These are phyloP conservation scores for Bellardia bayeri DNA, from an alignment of 2,888 invertebrate genomes.

Conservation along the genomic window DNA sequence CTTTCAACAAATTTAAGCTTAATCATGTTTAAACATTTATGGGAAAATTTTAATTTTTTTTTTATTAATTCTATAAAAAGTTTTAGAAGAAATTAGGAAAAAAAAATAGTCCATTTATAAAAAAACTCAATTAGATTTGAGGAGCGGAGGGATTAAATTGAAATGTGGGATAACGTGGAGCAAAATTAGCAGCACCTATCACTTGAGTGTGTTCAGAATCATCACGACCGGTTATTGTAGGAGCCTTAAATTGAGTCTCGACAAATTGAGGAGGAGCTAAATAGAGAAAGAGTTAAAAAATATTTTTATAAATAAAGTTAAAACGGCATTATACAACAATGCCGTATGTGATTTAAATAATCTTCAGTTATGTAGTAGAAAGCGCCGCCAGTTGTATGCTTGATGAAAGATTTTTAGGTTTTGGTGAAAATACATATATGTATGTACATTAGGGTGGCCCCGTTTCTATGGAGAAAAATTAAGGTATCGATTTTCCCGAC, in stretches of 20 bases:
- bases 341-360: too few species aligned
- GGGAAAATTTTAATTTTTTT: not conserved
- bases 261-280: conserved; percentile 88
- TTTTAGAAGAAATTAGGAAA: not conserved
- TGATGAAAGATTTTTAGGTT: too few species aligned
- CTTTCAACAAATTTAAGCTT: conserved; percentile 46
- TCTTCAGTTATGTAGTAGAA: too few species aligned
- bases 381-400: too few species aligned
- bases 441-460: too few species aligned
- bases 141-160: conserved; percentile 86
- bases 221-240: conserved; percentile 87
- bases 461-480: too few species aligned
- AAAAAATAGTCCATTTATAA: not conserved
- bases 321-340: too few species aligned
- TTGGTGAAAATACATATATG: too few species aligned
- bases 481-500: too few species aligned
- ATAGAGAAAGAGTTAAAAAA: not conserved
- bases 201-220: conserved; percentile 87
- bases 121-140: conserved; percentile 75
- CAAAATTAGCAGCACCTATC: conserved; percentile 85
- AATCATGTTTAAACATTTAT: conserved; percentile 35
- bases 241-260: conserved; percentile 87
- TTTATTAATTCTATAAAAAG: not conserved
- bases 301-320: conserved; percentile 3
- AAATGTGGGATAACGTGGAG: conserved; percentile 87